phyloP scores from a whole-genome alignment of 2,888 invertebrate genomes.

The Athrips mouffetella region DNA sequence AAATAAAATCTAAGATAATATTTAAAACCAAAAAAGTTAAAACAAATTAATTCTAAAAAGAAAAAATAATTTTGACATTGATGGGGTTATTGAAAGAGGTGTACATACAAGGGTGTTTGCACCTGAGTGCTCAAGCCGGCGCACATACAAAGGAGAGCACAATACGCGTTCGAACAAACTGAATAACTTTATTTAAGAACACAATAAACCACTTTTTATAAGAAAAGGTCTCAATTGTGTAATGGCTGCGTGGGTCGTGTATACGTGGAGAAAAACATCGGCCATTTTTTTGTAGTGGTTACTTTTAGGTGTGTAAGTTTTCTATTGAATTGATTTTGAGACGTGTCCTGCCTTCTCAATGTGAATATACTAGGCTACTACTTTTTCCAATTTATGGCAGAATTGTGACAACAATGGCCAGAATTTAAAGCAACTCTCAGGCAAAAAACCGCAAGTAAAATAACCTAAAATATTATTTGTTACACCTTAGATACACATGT shows the following conservation, averaged over 20 bases:
- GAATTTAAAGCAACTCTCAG: too few species aligned
- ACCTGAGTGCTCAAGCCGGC: slow-evolving; percentile 37
- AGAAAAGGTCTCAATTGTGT: slow-evolving; percentile 59
- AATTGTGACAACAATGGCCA: too few species aligned
- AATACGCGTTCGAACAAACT: slow-evolving; percentile 63
- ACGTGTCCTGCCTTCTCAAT: too few species aligned
- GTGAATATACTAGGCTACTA: too few species aligned
- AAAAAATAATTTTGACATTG: slow-evolving; percentile 73
- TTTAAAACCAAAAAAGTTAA: too few species aligned
- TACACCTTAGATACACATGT: too few species aligned
- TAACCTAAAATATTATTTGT: too few species aligned
- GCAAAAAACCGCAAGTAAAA: too few species aligned
- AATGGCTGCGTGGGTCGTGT: slow-evolving; percentile 45
- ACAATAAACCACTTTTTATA: slow-evolving; percentile 75
- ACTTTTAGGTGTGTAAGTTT: slow-evolving; percentile 8
- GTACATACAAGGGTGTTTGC: slow-evolving; percentile 53
- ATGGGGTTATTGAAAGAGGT: slow-evolving; percentile 64
- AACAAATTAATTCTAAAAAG: too few species aligned
- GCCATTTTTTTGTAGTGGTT: slow-evolving; percentile 19
- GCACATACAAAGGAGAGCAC: slow-evolving; percentile 56
- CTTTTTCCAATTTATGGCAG: too few species aligned
- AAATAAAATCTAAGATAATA: too few species aligned
- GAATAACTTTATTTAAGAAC: slow-evolving; percentile 76
- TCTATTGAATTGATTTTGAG: slow-evolving; percentile 5
- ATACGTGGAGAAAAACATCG: slow-evolving; percentile 44